A percentile compares a stretch with the other conserved stretches of the same genome.
These are phyloP conservation scores for Eupithecia pulchellata DNA, from an alignment of 2,888 invertebrate species.

Conservation along the genomic window DNA sequence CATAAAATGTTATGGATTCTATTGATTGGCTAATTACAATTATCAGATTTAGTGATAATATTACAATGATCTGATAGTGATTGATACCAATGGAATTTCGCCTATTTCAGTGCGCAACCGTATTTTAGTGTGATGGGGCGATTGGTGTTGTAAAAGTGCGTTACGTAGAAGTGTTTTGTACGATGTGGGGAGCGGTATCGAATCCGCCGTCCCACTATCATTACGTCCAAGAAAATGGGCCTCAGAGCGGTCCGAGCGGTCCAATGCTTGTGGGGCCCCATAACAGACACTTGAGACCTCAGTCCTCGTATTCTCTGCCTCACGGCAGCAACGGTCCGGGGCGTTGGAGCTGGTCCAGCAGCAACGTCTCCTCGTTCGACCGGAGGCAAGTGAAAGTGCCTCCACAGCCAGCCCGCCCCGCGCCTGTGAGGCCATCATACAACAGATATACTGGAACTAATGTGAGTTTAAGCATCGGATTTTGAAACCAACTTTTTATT, in stretches of 20 bases:
- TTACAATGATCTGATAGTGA: constrained; percentile 49
- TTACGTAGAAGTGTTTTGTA: constrained; percentile 59
- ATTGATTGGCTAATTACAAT: constrained; percentile 71
- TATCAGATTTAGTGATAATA: constrained; percentile 69
- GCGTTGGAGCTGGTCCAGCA: constrained; percentile 84
- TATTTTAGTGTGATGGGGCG: constrained; percentile 71
- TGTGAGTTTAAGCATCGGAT: constrained; percentile 64
- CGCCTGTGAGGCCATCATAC: constrained; percentile 72
- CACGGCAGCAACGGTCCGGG: constrained; percentile 84
- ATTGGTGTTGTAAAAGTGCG: constrained; percentile 63
- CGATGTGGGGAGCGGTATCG: constrained; percentile 82
- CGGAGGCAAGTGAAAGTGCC: constrained; percentile 79
- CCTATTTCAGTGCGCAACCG: constrained; percentile 67
- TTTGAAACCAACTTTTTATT: constrained; percentile 26
- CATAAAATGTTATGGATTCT: constrained; percentile 61
- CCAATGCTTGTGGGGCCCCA: constrained; percentile 73
- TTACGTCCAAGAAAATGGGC: constrained; percentile 72
- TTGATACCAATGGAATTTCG: constrained; percentile 64
- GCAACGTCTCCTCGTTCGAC: constrained; percentile 81
- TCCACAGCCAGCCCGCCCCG: constrained; percentile 76
- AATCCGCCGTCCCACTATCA: constrained; percentile 76
- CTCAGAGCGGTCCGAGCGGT: constrained; percentile 71
- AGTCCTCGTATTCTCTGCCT: constrained; percentile 83
- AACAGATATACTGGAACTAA: constrained; percentile 68
- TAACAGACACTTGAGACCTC: constrained; percentile 72